These are phyloP conservation scores for Erythrocercus mccallii DNA, from an alignment of 2,113 vertebrate species.

Conservation along the genomic window DNA sequence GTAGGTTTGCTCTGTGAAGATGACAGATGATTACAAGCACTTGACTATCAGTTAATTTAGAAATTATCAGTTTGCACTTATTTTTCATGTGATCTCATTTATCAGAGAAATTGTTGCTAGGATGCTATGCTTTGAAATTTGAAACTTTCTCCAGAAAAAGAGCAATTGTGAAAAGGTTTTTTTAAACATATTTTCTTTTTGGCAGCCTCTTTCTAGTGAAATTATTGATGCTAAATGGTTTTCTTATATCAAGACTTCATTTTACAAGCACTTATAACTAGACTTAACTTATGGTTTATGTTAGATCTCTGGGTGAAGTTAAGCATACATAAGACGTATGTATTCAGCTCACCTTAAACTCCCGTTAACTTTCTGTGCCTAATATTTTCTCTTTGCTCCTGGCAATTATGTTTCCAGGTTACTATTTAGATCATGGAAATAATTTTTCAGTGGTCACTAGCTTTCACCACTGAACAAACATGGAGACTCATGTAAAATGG, in stretches of 20 bases:
- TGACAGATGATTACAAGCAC: neutral
- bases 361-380: neutral
- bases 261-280: neutral
- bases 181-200: neutral
- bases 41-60: neutral
- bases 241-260: neutral
- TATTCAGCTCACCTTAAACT: neutral
- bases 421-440: neutral
- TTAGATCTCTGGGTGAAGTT: neutral
- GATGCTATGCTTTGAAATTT: neutral
- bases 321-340: neutral
- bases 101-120: neutral
- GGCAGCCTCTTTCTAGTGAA: neutral
- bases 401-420: neutral
- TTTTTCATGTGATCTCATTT: neutral
- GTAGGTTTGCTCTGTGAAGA: neutral
- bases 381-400: neutral
- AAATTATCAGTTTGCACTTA: neutral
- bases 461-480: slow-evolving; percentile 3
- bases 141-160: neutral
- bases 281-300: neutral
- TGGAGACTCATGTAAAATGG: neutral
- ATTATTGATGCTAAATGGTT: neutral
- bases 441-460: neutral
- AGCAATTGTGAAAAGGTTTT: neutral